These are phyloP conservation scores for Crypturellus tataupa DNA, from an alignment of 2,797 vertebrate genomes.

Conservation along the genomic window DNA sequence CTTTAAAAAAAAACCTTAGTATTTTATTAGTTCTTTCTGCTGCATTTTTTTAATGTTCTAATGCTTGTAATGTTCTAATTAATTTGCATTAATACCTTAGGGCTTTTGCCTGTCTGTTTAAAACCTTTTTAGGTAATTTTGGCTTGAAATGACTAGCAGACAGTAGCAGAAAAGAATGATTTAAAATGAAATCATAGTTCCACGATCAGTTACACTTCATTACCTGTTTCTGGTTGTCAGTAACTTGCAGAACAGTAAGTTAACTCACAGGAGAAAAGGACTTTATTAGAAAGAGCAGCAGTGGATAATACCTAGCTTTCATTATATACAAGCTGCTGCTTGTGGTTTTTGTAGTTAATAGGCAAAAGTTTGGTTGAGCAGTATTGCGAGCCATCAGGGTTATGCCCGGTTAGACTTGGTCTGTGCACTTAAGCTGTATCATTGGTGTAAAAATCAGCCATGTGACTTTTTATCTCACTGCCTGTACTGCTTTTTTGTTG, in stretches of 20 bases:
- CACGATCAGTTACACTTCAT: not conserved
- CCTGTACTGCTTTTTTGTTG: not conserved
- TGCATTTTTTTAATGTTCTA: not conserved
- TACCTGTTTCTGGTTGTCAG: not conserved
- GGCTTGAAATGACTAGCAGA: not conserved
- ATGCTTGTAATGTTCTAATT: fast-evolving
- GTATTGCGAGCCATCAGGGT: too few species aligned
- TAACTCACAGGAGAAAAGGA: not conserved
- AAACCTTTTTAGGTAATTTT: not conserved
- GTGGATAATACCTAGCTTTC: too few species aligned
- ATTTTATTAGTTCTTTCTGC: not conserved
- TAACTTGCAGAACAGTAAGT: not conserved
- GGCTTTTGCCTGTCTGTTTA: not conserved
- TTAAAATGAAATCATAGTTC: not conserved
- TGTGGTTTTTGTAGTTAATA: too few species aligned
- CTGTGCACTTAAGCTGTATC: too few species aligned
- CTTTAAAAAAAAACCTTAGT: not conserved
- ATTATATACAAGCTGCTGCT: too few species aligned
- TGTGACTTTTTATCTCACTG: not conserved
- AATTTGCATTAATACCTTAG: not conserved
- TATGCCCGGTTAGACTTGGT: too few species aligned
- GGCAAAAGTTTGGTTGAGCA: too few species aligned
- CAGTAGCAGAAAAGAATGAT: not conserved
- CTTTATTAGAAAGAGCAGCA: not conserved
- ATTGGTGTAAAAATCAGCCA: not conserved